Evolutionary conservation across 2,113 vertebrate species (phyloP).

Genomic region (Onychorhynchus coronatus): DNA sequence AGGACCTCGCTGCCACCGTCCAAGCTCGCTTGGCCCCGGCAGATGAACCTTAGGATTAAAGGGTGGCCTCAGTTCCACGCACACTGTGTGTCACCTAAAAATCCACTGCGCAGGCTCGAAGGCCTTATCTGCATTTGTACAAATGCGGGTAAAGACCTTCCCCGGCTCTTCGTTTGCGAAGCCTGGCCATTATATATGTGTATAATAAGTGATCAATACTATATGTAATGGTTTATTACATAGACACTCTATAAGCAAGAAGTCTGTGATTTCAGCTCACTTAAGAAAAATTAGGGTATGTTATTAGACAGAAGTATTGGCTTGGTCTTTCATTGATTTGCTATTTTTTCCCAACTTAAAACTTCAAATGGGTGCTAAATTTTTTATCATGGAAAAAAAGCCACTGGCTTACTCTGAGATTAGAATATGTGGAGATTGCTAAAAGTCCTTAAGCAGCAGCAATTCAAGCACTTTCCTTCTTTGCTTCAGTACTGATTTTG

Average conservation of each 20-base stretch:
- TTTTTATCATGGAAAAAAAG: neutral
- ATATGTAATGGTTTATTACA: neutral
- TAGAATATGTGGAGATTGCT: neutral
- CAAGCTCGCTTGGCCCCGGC: no score
- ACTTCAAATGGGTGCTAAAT: neutral
- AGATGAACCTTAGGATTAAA: no score
- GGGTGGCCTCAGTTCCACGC: no score
- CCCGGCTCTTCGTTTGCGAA: no score
- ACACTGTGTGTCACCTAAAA: no score
- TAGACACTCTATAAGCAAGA: neutral
- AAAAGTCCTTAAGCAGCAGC: neutral
- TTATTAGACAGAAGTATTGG: neutral
- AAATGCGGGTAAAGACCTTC: no score
- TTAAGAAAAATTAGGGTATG: neutral
- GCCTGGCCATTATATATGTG: no score
- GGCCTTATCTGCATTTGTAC: no score
- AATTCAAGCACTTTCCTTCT: neutral
- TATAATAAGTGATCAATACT: neutral
- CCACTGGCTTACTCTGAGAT: neutral
- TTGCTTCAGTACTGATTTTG: neutral
- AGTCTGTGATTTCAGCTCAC: neutral
- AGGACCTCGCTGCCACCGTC: no score
- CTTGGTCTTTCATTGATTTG: neutral
- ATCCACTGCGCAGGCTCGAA: no score
- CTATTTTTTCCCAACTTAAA: neutral